Base-by-base conservation (phyloP, 2,888 invertebrate species). In the Calameuta idolon region DNA sequence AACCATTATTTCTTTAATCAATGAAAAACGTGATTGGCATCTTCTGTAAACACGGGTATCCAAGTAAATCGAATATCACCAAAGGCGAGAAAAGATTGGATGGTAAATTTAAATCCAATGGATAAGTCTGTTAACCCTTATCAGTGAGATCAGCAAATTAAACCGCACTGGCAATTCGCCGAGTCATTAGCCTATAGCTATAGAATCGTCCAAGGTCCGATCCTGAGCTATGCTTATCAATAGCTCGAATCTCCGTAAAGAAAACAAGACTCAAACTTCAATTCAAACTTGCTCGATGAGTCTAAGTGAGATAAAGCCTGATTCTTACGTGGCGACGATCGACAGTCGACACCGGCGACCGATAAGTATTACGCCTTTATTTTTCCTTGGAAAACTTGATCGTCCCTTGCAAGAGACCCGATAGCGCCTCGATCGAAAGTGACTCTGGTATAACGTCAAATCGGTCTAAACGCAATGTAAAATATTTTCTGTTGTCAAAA, bases 221-320 rank as follows among this genome's bases (percentile, higher is more conserved):
- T 85, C 85, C 83, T 79, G 79, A 77, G 75, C 80, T 23, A 34
- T 34, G 71, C 71, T 55, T 88, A 88, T 88, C 88, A 75, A 76
- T 73, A 78, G 78, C 75, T 81, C 76, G 77, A 80, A 88, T 88
- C 88, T 82, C 77, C 71, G 35, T 81, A 84, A 87, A 87, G 84
- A 84, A 84, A 87, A 84, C 81, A 85, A 89, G 85, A 84, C 81
- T 82, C 31, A 30, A 79, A 81, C 85, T 86, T 85, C 88, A 87
- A 88, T 89, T 84, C 86, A 88, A 55, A 89, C 87, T 89, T 88
- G 81, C 82, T 86, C 86, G 87, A 89, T 87, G 87, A 88, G 87
- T 83, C 83, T 35, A 55, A 55, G 55, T 55, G 23, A 55, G 55
- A 55, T 55, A 55, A 30, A 69, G 35, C 74, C 33, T 37, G 35